Conservation (phyloP, 2,888 invertebrate species). For the Choreutis nemorana region DNA sequence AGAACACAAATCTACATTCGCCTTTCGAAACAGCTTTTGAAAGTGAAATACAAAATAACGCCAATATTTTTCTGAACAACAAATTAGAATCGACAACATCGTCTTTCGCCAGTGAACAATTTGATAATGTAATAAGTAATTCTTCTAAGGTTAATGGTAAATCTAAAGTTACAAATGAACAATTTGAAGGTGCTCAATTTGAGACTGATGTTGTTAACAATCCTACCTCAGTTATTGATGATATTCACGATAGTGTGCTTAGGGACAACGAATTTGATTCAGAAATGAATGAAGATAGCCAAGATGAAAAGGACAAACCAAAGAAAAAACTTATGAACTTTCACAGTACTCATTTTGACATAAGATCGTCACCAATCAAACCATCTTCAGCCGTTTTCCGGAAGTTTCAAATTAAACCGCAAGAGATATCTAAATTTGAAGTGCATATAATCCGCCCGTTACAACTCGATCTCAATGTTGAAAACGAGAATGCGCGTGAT, state of each 20-base stretch:
- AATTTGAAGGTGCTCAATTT: too few species aligned
- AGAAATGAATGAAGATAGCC: constrained; percentile 10
- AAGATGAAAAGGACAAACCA: constrained; percentile 17
- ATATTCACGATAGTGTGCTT: constrained; percentile 5
- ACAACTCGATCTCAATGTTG: constrained; percentile 7
- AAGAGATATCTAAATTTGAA: constrained; percentile 40
- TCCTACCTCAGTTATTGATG: too few species aligned
- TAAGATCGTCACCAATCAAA: constrained; percentile 54
- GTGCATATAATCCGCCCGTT: constrained; percentile 38
- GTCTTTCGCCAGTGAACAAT: too few species aligned
- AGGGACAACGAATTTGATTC: constrained; percentile 5
- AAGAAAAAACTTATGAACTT: constrained; percentile 32
- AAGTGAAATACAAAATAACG: too few species aligned
- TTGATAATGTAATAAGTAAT: too few species aligned
- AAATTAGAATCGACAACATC: too few species aligned
- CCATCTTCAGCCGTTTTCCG: constrained; percentile 43
- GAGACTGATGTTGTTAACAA: too few species aligned
- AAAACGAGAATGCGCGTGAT: constrained; percentile 3
- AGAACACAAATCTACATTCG: too few species aligned
- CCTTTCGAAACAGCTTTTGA: too few species aligned
- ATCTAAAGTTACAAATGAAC: too few species aligned
- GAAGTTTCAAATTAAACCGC: constrained; percentile 50
- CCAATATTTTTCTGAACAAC: too few species aligned
- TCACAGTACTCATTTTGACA: constrained; percentile 53
- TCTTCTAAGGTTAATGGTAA: too few species aligned